Conservation (phyloP, 1,140 invertebrate species). For the Heliconius congener region DNA sequence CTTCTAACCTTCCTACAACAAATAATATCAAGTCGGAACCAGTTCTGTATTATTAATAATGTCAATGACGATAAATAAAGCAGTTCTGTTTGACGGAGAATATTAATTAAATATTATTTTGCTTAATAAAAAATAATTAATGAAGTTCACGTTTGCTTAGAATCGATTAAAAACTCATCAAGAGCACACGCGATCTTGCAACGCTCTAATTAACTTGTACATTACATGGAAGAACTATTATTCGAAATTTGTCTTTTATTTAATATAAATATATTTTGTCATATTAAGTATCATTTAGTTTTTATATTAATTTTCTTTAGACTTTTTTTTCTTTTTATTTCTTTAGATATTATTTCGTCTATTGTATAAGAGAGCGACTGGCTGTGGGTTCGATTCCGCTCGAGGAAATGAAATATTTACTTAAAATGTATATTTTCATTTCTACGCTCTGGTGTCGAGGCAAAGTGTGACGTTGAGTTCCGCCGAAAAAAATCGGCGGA, state of each 20-base stretch:
- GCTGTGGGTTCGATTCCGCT: too few species aligned
- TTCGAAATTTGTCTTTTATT: conserved; percentile 1
- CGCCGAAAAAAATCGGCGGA: too few species aligned
- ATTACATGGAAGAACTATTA: conserved; percentile 13
- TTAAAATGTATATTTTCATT: too few species aligned
- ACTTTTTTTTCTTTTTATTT: not conserved
- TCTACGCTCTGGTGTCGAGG: too few species aligned
- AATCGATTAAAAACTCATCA: conserved; percentile 41
- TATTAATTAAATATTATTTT: conserved; percentile 1
- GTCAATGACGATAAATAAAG: too few species aligned
- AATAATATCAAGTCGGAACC: too few species aligned
- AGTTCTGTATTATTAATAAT: too few species aligned
- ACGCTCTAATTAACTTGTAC: conserved; percentile 4
- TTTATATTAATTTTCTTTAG: not conserved
- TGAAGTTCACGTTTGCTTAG: conserved; percentile 21
- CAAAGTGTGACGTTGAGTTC: too few species aligned
- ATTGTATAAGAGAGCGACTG: too few species aligned
- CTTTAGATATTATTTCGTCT: not conserved
- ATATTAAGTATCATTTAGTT: not conserved
- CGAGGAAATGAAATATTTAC: too few species aligned
- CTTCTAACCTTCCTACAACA: too few species aligned
- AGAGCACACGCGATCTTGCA: conserved; percentile 1
- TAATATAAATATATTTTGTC: not conserved
- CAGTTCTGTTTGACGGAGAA: not conserved
- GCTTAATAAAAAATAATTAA: conserved; percentile 9